Evolutionary conservation across 1,140 invertebrate species (phyloP).

Genomic region (Drosophila chauvacae): DNA sequence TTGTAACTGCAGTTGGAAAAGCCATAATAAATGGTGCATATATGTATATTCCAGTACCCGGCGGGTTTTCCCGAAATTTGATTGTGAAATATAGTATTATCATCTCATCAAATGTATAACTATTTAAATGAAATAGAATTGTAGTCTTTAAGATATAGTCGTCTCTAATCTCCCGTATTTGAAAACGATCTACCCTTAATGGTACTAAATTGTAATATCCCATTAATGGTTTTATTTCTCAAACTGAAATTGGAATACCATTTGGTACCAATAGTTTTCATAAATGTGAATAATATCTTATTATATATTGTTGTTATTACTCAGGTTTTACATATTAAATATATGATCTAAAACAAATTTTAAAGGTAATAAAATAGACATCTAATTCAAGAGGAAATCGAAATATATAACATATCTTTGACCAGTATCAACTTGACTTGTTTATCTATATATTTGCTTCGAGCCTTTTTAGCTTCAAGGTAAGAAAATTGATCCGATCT

Average conservation of each 20-base stretch:
- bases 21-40: background rate
- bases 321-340: too few species aligned
- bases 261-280: too few species aligned
- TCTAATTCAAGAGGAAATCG: too few species aligned
- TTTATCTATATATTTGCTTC: background rate
- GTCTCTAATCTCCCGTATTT: background rate
- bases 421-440: too few species aligned
- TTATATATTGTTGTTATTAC: too few species aligned
- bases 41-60: background rate
- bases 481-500: background rate
- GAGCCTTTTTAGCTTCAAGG: background rate
- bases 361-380: too few species aligned
- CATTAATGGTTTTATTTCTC: background rate
- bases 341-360: too few species aligned
- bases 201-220: background rate
- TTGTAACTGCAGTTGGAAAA: slow-evolving; percentile 14
- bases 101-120: background rate
- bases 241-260: background rate
- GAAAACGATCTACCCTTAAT: background rate
- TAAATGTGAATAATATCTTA: too few species aligned
- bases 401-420: too few species aligned
- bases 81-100: too few species aligned
- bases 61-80: background rate
- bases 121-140: background rate
- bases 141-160: too few species aligned